Percentiles rank a stretch among this genome's conserved stretches.
Conservation (phyloP, 2,888 invertebrate species). For the Diarsia mendica region DNA sequence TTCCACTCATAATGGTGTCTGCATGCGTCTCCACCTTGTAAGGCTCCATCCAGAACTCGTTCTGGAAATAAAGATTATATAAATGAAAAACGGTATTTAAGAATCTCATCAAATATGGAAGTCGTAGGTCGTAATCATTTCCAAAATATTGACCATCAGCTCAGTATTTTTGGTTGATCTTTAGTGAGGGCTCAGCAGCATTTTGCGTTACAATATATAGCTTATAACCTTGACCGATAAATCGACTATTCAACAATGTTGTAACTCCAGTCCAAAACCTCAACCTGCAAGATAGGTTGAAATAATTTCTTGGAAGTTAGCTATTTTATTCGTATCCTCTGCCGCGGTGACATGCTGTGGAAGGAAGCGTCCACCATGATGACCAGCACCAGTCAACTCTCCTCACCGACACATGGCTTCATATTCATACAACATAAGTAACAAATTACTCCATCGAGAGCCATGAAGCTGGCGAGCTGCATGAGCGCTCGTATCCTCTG, state of each 20-base stretch:
- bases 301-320: too few relatives aligned
- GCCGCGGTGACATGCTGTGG: slow-evolving; percentile 91
- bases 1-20: slow-evolving; percentile 82
- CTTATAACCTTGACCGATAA: too few relatives aligned
- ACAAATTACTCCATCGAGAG: slow-evolving; percentile 90
- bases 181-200: too few relatives aligned
- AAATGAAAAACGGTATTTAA: neutral
- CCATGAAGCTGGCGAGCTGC: too few relatives aligned
- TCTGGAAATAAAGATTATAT: slow-evolving; percentile 68
- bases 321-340: slow-evolving; percentile 92
- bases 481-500: slow-evolving; percentile 88
- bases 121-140: neutral
- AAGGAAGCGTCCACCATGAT: slow-evolving; percentile 93
- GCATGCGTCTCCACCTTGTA: slow-evolving; percentile 80
- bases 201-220: too few relatives aligned
- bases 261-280: too few relatives aligned
- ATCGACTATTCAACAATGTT: too few relatives aligned
- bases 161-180: too few relatives aligned
- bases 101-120: neutral
- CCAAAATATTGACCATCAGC: too few relatives aligned
- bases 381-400: slow-evolving; percentile 90
- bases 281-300: too few relatives aligned
- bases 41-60: slow-evolving; percentile 87
- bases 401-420: slow-evolving; percentile 80
- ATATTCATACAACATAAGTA: too few relatives aligned